Evolutionary conservation across 2,888 invertebrate species (phyloP), one percentile per base, ranked within the genome.

Genomic region (Drosophila neonasuta): DNA sequence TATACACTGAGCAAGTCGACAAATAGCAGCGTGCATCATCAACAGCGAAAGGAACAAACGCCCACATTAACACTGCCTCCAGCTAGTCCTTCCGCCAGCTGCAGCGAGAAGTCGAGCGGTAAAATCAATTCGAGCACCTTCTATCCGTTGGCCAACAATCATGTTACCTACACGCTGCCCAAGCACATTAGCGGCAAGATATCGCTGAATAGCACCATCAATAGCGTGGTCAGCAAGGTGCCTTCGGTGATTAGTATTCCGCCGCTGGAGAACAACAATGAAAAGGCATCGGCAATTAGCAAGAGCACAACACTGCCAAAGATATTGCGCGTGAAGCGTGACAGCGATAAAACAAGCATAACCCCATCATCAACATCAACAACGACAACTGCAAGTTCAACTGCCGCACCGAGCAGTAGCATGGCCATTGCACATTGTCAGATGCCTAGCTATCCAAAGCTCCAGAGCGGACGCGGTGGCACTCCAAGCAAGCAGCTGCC

Each of bases 191-290:
- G 88, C 68, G 91, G 90, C 15, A 91, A 91, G 71, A 83, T 90
- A 64, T 90, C 91, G 7, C 73, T 91, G 6, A 91, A 91, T 60
- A 89, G 90, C 68, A 89, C 91, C 66, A 89, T 91, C 64, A 87
- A 91, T 51, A 89, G 90, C 80, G 91, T 91, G 64, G 89, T 91
- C 50, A 91, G 90, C 77, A 90, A 91, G 71, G 91, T 91, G 50
- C 91, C 91, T 24, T 90, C 91, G 44, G 90, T 90, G 24, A 90
- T 91, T 56, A 91, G 89, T 66, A 90, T 91, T 68, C 91, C 90
- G 61, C 82, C 88, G 5, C 71, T 67, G 46, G 80, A 82, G 51
- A 86, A 77, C 41, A 81, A 72, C 68, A 85, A 71, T 50, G 60
- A 72, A 9, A 66, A 68, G 50, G 0, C 32, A 10, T 34, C 66